Percentiles rank a stretch among this genome's conserved stretches.
phyloP scores from a whole-genome alignment of 2,888 invertebrate genomes.

The Slavum lentiscoides region DNA sequence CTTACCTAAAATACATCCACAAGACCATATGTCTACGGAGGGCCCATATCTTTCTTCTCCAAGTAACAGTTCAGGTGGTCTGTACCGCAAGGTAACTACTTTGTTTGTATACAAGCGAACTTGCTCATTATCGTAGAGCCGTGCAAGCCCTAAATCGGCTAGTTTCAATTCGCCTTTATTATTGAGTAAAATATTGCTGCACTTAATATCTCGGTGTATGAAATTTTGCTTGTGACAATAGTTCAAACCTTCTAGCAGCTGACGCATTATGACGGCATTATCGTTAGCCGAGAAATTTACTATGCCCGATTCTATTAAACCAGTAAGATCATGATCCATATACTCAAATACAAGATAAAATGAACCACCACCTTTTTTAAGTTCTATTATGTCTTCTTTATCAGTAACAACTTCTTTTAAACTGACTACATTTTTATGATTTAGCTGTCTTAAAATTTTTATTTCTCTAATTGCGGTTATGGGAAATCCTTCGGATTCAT shows the following conservation, averaged over 20 bases:
- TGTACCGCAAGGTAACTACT: slow-evolving; percentile 98
- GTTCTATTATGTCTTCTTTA: slow-evolving; percentile 94
- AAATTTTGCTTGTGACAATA: slow-evolving; percentile 99
- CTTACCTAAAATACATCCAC: slow-evolving; percentile 86
- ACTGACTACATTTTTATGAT: slow-evolving; percentile 97
- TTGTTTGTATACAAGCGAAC: slow-evolving; percentile 97
- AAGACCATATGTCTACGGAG: slow-evolving; percentile 98
- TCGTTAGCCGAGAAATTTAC: slow-evolving; percentile 93
- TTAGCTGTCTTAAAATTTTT: slow-evolving; percentile 93
- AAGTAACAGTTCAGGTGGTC: slow-evolving; percentile 95
- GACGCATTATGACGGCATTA: slow-evolving; percentile 97
- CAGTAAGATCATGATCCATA: slow-evolving; percentile 99
- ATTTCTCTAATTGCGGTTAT: slow-evolving; percentile 93
- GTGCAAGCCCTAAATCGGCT: slow-evolving; percentile 96
- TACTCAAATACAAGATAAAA: slow-evolving; percentile 99
- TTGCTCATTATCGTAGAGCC: slow-evolving; percentile 92
- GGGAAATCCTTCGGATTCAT: slow-evolving; percentile 99
- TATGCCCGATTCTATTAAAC: slow-evolving; percentile 94
- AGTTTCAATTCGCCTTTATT: slow-evolving; percentile 98
- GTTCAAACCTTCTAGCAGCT: slow-evolving; percentile 91
- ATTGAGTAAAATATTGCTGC: slow-evolving; percentile 98
- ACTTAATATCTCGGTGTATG: slow-evolving; percentile 97
- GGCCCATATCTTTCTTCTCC: slow-evolving; percentile 98
- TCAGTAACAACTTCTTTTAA: slow-evolving; percentile 97
- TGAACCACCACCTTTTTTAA: slow-evolving; percentile 92